Evolutionary conservation across 2,797 vertebrate species (phyloP).

Genomic region (Rhyacichthys aspro): DNA sequence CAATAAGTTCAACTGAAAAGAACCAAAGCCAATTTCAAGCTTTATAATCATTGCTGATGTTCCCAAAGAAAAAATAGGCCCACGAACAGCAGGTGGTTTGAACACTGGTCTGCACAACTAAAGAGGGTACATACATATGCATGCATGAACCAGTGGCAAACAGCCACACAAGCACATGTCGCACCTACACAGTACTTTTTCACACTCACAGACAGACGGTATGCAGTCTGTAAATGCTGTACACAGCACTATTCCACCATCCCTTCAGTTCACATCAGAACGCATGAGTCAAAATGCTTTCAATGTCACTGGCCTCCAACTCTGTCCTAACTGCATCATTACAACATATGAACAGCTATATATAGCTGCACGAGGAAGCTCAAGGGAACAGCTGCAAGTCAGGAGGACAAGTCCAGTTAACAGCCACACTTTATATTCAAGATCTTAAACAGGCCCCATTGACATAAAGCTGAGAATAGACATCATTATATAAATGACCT

Average conservation of each 20-base stretch:
- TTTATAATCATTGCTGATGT: slow-evolving; percentile 67
- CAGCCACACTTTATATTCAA: slow-evolving; percentile 29
- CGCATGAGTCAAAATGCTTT: slow-evolving; percentile 57
- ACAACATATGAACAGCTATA: slow-evolving; percentile 70
- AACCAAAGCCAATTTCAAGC: slow-evolving; percentile 37
- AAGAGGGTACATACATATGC: slow-evolving; percentile 35
- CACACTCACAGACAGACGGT: slow-evolving; percentile 11
- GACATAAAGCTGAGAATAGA: not conserved
- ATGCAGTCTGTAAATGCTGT: slow-evolving; percentile 1
- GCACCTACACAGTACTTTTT: slow-evolving; percentile 19
- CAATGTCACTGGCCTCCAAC: slow-evolving; percentile 63
- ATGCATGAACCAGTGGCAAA: slow-evolving; percentile 21
- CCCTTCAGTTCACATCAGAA: slow-evolving; percentile 51
- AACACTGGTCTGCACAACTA: slow-evolving; percentile 45
- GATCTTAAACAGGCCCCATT: slow-evolving; percentile 8
- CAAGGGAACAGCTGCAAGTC: slow-evolving; percentile 68
- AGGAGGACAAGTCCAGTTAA: slow-evolving; percentile 43
- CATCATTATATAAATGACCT: no score
- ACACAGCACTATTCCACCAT: slow-evolving; percentile 32
- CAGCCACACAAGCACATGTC: slow-evolving; percentile 12
- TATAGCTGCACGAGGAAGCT: slow-evolving; percentile 63
- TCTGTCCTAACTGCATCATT: slow-evolving; percentile 64
- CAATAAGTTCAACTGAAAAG: slow-evolving; percentile 42
- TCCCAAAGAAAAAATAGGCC: slow-evolving; percentile 47
- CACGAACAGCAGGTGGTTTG: slow-evolving; percentile 67